Base-by-base conservation (phyloP, 2,113 vertebrate genomes). In the Pterophyllum scalare region DNA sequence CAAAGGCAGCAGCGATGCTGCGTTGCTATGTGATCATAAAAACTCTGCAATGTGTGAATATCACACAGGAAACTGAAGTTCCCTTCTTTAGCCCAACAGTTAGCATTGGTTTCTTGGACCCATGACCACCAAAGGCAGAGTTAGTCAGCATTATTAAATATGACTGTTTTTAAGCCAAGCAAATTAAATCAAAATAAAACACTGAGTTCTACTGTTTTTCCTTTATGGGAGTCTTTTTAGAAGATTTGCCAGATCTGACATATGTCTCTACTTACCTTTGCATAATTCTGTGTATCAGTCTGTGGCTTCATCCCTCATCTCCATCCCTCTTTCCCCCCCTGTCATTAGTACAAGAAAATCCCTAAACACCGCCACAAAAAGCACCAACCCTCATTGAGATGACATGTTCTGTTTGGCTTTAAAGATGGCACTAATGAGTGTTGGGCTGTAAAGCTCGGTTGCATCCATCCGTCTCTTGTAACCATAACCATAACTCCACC, bases 401-500 rank as follows among this genome's bases (percentile, higher is more conserved):
- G 86, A 81, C 82, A 26, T 40, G 76, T 62, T 74, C 74, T 5
- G 49, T 49, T 70, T n/a, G 56, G 56, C 59, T 43, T 67, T 80
- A 75, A 75, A 85, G 81, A 84, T 40, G 52, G 79, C 15, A 52
- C 35, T 58, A 83, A 85, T 74, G 77, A 81, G 49, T 26, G 57
- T 9, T 5, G 81, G 56, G 15, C 54, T 38, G 88, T 31, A 65
- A 59, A 60, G 75, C 80, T 72, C 62, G 8, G 20, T 40, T 6
- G 33, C 56, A 57, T 82, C 80, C 56, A 57, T 82, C 80, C 57
- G 28, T 40, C 81, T 86, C 59, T 64, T 26, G 2, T 59, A 72
- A 72, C 67, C 67, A 52, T 10, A 14, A 60, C 80, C 59, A 6
- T 79, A 58, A 40, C 86, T 83, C 90, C 93, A 59, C 90, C 93